Conservation (phyloP, 2,888 invertebrate genomes). For the Cryptus viduatorius region DNA sequence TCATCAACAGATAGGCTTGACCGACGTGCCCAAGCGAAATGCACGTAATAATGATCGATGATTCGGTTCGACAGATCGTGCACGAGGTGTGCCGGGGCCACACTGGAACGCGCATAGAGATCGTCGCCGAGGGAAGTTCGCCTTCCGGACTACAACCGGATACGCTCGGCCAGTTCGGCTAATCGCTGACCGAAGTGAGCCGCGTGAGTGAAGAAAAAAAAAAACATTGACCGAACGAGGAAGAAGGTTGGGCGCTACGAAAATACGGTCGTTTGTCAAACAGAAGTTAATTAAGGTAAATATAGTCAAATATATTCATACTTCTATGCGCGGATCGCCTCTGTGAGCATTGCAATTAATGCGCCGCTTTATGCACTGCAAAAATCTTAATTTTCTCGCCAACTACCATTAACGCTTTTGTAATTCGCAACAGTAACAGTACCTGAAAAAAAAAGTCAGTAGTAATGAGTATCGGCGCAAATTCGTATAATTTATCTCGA, state of each 20-base stretch:
- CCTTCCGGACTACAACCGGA: constrained; percentile 78
- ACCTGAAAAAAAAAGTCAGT: background rate
- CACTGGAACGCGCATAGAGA: constrained; percentile 64
- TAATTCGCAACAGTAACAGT: background rate
- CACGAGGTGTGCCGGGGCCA: constrained; percentile 75
- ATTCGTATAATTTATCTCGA: constrained; percentile 38
- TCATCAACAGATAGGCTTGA: constrained; percentile 53
- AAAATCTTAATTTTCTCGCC: constrained; percentile 5
- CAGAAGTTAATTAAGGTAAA: constrained; percentile 55
- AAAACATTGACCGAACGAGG: constrained; percentile 23
- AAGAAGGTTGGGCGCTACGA: constrained; percentile 58
- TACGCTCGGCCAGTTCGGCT: constrained; percentile 77
- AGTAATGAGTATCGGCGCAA: background rate
- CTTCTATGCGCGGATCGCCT: constrained; percentile 53
- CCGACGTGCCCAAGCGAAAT: constrained; percentile 64
- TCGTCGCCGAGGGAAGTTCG: constrained; percentile 73
- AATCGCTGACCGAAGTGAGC: constrained; percentile 74
- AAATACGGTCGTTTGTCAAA: constrained; percentile 47
- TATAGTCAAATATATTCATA: constrained; percentile 18
- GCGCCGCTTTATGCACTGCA: background rate
- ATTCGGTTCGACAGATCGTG: constrained; percentile 77
- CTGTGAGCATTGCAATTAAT: background rate
- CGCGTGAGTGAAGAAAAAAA: constrained; percentile 63
- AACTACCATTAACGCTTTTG: background rate
- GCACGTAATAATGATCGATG: constrained; percentile 73